Evolutionary conservation across 2,888 invertebrate genomes (phyloP), one percentile per base, ranked within the genome.

Genomic region (Tachystola acroxantha): DNA sequence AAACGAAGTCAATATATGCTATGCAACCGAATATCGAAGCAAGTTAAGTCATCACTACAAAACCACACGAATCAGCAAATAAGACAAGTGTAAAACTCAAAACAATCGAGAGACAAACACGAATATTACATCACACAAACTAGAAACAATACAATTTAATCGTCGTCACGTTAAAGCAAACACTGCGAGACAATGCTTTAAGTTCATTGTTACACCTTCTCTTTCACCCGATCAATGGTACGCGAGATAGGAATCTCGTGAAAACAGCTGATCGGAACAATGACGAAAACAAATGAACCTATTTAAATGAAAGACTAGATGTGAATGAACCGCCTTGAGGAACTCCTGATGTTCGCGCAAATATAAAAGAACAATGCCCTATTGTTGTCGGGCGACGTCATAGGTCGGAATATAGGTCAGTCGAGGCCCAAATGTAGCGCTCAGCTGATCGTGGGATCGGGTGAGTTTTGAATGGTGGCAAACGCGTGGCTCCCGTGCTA

Each of bases 321-420:
- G 84, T 84, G 85, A 82, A 82, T 74, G 85, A 86, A 41, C 54
- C 60, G 68, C 80, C 81, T 81, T 81, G 81, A 73, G 74, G 79
- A 66, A 73, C 77, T 74, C 80, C 80, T 78, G 77, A 72, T 72
- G 72, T 64, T 70, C 67, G 69, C 71, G 81, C 81, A 75, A 84
- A 84, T 79, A 76, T 81, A 80, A 80, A 78, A 78, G 81, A 84
- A 86, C 85, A 86, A 86, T 86, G 71, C 78, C 74, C 80, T 81
- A 85, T 85, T 85, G 86, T 85, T 77, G 75, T 73, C 65, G 66
- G 55, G 53, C 64, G 64, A 82, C 86, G 86, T 86, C 85, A 85
- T 75, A 74, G 66, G 56, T 62, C 61, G 70, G 73, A 75, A 86
- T 86, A 86, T 86, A 73, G 85, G 85, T 85, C 85, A 79, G 67